Percentiles rank a stretch among this genome's conserved stretches.
phyloP scores from a whole-genome alignment of 2,888 invertebrate genomes.

The Hanleya hanleyi region DNA sequence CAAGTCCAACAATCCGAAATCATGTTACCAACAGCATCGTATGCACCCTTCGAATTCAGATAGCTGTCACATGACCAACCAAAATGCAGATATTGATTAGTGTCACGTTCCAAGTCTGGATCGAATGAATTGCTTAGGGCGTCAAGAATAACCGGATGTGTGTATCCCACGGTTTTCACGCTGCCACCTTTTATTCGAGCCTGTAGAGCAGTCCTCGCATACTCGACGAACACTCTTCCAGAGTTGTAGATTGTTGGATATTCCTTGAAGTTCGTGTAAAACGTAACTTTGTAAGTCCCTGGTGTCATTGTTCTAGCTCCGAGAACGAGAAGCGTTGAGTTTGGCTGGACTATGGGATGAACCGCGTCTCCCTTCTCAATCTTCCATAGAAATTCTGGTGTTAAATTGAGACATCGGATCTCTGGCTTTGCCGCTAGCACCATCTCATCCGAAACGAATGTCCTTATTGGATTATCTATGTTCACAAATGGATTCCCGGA shows the following conservation, averaged over 20 bases:
- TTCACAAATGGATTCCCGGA: background rate
- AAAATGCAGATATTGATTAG: background rate
- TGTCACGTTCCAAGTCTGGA: background rate
- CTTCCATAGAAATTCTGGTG: background rate
- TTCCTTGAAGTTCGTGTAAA: background rate
- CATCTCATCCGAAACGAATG: background rate
- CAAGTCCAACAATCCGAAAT: too few relatives aligned
- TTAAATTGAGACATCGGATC: background rate
- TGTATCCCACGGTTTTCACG: background rate
- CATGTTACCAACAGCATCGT: too few relatives aligned
- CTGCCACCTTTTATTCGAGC: background rate
- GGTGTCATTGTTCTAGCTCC: background rate
- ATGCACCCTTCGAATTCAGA: too few relatives aligned
- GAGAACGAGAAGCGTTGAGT: background rate
- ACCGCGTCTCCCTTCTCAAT: background rate
- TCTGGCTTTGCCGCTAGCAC: background rate
- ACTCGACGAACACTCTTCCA: background rate
- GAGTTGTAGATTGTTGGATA: background rate
- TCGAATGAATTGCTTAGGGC: background rate
- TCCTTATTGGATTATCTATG: background rate
- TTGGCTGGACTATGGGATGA: background rate
- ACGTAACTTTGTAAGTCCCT: background rate
- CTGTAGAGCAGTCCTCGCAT: background rate
- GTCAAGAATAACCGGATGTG: background rate
- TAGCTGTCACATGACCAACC: background rate